phyloP scores from a whole-genome alignment of 35 echinoderm and acorn worm species.

The Apostichopus californicus region DNA sequence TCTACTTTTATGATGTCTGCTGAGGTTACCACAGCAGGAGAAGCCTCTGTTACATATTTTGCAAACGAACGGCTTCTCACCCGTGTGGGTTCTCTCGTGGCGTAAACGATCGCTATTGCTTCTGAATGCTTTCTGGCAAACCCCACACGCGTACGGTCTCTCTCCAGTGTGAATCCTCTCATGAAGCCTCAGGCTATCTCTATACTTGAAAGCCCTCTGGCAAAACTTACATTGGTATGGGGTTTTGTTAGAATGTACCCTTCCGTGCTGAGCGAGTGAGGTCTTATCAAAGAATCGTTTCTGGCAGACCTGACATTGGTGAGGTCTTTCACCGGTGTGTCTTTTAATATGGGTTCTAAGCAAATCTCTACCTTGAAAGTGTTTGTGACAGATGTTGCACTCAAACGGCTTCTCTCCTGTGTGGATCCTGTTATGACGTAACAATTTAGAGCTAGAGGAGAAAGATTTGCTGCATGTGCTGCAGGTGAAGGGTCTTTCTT shows the following conservation, averaged over 20 bases:
- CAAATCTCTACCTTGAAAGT: conserved; percentile 81
- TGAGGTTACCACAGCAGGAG: no score
- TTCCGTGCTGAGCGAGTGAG: no score
- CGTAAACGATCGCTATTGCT: conserved; percentile 78
- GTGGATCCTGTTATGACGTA: conserved; percentile 78
- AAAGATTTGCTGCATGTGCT: conserved; percentile 65
- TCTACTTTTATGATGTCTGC: no score
- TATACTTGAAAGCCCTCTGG: no score
- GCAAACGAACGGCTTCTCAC: conserved; percentile 82
- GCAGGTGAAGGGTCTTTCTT: conserved; percentile 82
- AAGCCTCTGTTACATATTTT: conserved; percentile 37
- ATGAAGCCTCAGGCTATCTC: not conserved
- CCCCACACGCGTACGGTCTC: conserved; percentile 77
- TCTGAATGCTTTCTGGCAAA: conserved; percentile 73
- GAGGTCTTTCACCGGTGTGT: conserved; percentile 80
- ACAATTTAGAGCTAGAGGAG: conserved; percentile 78
- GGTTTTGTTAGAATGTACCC: no score
- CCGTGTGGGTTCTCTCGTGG: conserved; percentile 80
- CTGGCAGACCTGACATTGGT: conserved; percentile 79
- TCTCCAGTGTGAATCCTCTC: conserved; percentile 82
- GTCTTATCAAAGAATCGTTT: conserved; percentile 70
- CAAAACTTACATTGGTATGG: no score
- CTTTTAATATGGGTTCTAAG: conserved; percentile 74
- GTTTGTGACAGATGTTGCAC: conserved; percentile 71
- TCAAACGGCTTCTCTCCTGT: conserved; percentile 84